Evolutionary conservation across 2,888 invertebrate genomes (phyloP), one percentile per base, ranked within the genome.

Genomic region (Baccha elongata): DNA sequence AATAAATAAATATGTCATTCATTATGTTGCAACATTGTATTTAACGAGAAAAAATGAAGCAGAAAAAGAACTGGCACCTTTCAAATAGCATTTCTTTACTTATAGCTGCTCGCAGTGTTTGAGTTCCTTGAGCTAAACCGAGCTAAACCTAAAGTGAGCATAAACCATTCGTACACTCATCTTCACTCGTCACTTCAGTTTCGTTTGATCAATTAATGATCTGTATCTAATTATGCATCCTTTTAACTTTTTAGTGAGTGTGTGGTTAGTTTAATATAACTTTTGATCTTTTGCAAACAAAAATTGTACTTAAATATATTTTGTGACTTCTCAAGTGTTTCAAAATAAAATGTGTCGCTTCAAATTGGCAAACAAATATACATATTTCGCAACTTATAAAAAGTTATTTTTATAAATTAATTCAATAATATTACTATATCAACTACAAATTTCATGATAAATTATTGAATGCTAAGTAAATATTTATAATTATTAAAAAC

Each of bases 181-280:
- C 55, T 67, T 81, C 71, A 71, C 76, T 81, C 83, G 55, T 78
- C 78, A 83, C 78, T 71, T 60, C 40, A n/a, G 46, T 53, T 64
- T 23, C 83, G 26, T 83, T 83, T 83, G 78, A 83, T 83, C 72
- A 83, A 78, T 78, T 83, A 78, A 78, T 83, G 75, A 55, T 53
- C 53, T 67, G 26, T 81, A 55, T 37, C 78, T 83, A 78, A 83
- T 64, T 78, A 73, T 68, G 72, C 55, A 55, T 76, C 68, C 53
- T 46, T 48, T 52, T 17, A 21, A 42, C 32, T 11, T 4, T 60
- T 60, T 17, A 15, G 17, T 53, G 29, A 15, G 32, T 44, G 44
- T 55, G 35, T 23, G 37, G 48, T 23, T 26, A 4, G 37, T 26
- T 13, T 35, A 7, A 32, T 15, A 52, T 15, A 79, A 64, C 79